Evolutionary conservation across 2,888 invertebrate genomes (phyloP).

Genomic region (Mythimna loreyi): DNA sequence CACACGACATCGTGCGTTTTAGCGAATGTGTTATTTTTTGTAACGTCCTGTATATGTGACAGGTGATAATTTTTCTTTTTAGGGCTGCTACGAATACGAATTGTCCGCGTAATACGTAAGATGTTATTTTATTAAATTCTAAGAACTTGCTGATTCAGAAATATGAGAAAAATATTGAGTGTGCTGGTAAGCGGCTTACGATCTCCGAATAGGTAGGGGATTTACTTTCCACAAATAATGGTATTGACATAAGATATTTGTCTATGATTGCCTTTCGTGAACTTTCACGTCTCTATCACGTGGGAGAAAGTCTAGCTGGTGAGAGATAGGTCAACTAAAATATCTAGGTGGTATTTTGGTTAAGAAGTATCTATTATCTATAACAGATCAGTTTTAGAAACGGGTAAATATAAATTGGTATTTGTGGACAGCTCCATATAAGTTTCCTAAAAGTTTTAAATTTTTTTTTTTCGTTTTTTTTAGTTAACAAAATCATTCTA

Average conservation of each 20-base stretch:
- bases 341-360: not conserved
- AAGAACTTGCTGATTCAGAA: constrained; percentile 32
- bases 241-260: constrained; percentile 33
- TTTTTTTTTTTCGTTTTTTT: no score
- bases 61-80: constrained; percentile 63
- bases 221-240: constrained; percentile 41
- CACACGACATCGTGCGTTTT: constrained; percentile 62
- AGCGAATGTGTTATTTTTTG: constrained; percentile 65
- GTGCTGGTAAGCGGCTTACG: constrained; percentile 49
- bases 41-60: constrained; percentile 65
- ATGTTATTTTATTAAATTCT: constrained; percentile 32
- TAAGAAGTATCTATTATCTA: not conserved
- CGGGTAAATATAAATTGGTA: not conserved
- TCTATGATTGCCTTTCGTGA: constrained; percentile 49
- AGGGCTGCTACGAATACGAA: constrained; percentile 18
- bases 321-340: not conserved
- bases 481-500: no score
- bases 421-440: not conserved
- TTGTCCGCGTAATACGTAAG: constrained; percentile 10
- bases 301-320: constrained; percentile 4
- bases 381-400: not conserved
- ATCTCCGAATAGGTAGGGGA: constrained; percentile 24
- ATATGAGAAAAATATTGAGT: constrained; percentile 33
- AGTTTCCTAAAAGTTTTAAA: no score
- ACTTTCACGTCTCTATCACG: constrained; percentile 10